These are phyloP conservation scores for Lasioglossum pauxillum DNA, from an alignment of 2,888 invertebrate genomes.

Conservation along the genomic window DNA sequence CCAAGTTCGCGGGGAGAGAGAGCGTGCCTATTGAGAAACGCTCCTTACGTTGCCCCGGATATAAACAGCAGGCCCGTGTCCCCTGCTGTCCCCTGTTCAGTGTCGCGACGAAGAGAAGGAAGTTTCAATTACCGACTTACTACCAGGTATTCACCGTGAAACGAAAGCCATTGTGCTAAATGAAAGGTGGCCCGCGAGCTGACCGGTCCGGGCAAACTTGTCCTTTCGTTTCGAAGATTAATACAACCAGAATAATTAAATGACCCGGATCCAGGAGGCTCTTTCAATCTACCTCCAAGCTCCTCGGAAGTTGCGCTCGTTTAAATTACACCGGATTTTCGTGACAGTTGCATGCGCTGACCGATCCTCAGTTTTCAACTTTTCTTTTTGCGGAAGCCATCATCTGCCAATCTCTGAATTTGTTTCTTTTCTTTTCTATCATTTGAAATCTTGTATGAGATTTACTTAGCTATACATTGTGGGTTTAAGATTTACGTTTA, in stretches of 20 bases:
- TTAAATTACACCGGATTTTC: neutral
- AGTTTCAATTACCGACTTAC: conserved; percentile 40
- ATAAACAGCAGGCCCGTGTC: conserved; percentile 34
- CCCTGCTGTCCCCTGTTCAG: neutral
- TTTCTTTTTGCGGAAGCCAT: neutral
- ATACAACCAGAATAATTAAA: conserved; percentile 21
- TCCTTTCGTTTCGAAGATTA: conserved; percentile 19
- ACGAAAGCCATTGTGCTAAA: conserved; percentile 16
- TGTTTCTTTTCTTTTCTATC: no score
- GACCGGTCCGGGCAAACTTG: neutral
- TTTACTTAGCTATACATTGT: no score
- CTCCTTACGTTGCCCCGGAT: conserved; percentile 50
- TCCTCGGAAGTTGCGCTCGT: neutral
- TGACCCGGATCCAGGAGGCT: neutral
- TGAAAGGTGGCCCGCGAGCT: neutral
- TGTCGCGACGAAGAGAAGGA: neutral
- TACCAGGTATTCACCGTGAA: conserved; percentile 2
- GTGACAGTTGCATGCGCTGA: neutral
- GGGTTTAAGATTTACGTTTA: no score
- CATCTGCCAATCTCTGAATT: neutral
- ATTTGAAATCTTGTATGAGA: no score
- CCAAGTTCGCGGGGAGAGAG: conserved; percentile 70
- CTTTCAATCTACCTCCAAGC: neutral
- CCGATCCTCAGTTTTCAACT: no score
- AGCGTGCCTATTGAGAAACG: conserved; percentile 68